phyloP scores from a whole-genome alignment of 2,113 vertebrate species.

The Phasianus colchicus region DNA sequence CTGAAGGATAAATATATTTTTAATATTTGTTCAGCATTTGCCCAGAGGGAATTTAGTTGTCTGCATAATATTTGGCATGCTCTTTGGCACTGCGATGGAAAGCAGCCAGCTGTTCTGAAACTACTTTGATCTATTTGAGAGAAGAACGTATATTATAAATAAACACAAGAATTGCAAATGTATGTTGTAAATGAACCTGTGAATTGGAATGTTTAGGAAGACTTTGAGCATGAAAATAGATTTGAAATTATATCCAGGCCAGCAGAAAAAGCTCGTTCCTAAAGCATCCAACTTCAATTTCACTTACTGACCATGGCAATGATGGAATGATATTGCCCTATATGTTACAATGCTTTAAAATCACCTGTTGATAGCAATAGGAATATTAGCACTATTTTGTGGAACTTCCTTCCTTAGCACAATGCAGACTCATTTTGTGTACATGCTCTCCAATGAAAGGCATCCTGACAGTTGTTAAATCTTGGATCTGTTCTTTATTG shows the following conservation, averaged over 20 bases:
- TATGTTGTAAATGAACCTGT: background rate
- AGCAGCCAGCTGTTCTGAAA: background rate
- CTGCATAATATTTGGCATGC: background rate
- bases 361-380: background rate
- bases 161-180: background rate
- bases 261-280: background rate
- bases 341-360: conserved; percentile 14
- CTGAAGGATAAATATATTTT: background rate
- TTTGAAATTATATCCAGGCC: background rate
- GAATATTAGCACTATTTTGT: background rate
- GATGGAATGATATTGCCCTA: background rate
- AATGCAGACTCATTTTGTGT: conserved; percentile 19
- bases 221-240: background rate
- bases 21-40: background rate
- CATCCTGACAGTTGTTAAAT: conserved; percentile 29
- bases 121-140: background rate
- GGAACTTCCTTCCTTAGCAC: background rate
- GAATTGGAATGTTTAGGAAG: background rate
- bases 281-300: background rate
- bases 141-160: background rate
- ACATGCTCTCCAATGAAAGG: background rate
- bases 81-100: background rate
- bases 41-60: background rate
- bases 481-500: conserved; percentile 31
- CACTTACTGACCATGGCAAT: background rate